A percentile compares a stretch with the other conserved stretches of the same genome.
phyloP scores from a whole-genome alignment of 2,888 invertebrate species.

The Drosophila picticornis region DNA sequence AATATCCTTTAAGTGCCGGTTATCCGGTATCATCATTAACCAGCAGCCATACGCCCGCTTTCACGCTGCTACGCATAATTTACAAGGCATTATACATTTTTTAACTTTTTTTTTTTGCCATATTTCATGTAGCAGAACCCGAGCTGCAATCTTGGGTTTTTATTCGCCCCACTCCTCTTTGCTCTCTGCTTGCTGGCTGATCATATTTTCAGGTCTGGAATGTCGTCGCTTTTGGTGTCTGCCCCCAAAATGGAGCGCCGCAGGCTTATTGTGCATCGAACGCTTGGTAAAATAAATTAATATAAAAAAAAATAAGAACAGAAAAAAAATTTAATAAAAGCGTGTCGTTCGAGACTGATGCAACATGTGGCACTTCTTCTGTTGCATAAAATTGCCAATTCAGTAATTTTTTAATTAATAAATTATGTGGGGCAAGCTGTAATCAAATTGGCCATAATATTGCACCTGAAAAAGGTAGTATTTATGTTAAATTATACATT shows the following conservation, averaged over 20 bases:
- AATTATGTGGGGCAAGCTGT: constrained; percentile 49
- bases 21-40: constrained; percentile 76
- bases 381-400: constrained; percentile 50
- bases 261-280: constrained; percentile 27
- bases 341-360: constrained; percentile 48
- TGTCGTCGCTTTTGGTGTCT: constrained; percentile 61
- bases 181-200: constrained; percentile 27
- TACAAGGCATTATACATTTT: constrained; percentile 31
- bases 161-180: constrained; percentile 2
- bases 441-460: constrained; percentile 25
- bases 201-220: constrained; percentile 68
- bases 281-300: constrained; percentile 23
- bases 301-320: constrained; percentile 11
- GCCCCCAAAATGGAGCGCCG: constrained; percentile 57
- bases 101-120: constrained; percentile 47
- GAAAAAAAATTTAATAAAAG: constrained; percentile 7
- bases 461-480: constrained; percentile 15
- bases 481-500: background rate
- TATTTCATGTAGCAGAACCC: constrained; percentile 59
- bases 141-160: constrained; percentile 43
- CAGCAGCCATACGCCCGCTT: constrained; percentile 71
- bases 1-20: constrained; percentile 76
- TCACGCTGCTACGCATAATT: constrained; percentile 69
- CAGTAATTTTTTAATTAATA: constrained; percentile 51
- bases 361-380: constrained; percentile 63